Percentiles rank a stretch among this genome's conserved stretches.
Conservation (phyloP, 2,113 vertebrate species). For the Anas platyrhynchos region DNA sequence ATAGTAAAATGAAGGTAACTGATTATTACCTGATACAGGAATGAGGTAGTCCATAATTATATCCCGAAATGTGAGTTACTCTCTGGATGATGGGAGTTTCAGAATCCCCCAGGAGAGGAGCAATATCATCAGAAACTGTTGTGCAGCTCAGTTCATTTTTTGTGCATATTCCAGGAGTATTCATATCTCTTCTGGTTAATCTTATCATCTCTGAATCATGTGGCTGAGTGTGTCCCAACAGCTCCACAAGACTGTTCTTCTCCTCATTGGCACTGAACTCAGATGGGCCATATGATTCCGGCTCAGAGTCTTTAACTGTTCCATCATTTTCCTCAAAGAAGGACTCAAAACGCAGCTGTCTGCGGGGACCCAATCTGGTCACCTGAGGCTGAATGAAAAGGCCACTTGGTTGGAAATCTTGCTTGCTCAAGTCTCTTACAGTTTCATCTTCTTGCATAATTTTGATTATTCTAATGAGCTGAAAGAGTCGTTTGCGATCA, state of each 20-base stretch:
- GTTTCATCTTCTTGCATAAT: slow-evolving; percentile 75
- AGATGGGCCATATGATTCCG: background rate
- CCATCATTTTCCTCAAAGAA: slow-evolving; percentile 29
- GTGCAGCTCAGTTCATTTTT: slow-evolving; percentile 40
- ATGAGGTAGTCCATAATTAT: slow-evolving; percentile 89
- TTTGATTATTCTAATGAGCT: slow-evolving; percentile 87
- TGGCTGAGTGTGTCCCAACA: slow-evolving; percentile 33
- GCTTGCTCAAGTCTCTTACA: slow-evolving; percentile 35
- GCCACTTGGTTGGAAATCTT: slow-evolving; percentile 32
- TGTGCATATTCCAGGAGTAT: background rate
- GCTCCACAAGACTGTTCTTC: slow-evolving; percentile 30
- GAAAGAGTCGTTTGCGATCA: slow-evolving; percentile 86
- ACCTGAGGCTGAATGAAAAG: slow-evolving; percentile 34
- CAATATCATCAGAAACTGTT: slow-evolving; percentile 49
- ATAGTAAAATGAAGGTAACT: background rate
- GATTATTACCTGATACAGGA: slow-evolving; percentile 78
- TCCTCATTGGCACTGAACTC: slow-evolving; percentile 41
- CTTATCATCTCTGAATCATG: slow-evolving; percentile 40
- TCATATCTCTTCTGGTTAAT: slow-evolving; percentile 12
- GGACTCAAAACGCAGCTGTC: slow-evolving; percentile 82
- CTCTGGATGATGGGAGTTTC: slow-evolving; percentile 78
- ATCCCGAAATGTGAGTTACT: slow-evolving; percentile 80
- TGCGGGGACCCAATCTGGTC: slow-evolving; percentile 68
- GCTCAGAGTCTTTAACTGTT: background rate
- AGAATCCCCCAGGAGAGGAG: slow-evolving; percentile 55